Percentiles rank a stretch among this genome's conserved stretches.
Evolutionary conservation across 2,797 vertebrate genomes (phyloP).

Genomic region (Scomberomorus guttatus): DNA sequence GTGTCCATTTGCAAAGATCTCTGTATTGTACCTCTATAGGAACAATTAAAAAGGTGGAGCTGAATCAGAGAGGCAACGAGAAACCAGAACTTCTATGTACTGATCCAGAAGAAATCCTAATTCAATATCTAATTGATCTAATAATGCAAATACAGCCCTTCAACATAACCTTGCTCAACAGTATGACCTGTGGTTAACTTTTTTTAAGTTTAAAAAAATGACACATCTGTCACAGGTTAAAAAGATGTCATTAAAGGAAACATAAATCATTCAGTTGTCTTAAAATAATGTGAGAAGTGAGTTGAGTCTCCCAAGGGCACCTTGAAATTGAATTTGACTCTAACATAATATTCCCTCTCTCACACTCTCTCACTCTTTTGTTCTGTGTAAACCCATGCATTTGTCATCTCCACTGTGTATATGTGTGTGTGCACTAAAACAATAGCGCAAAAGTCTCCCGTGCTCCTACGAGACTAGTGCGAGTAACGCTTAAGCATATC

Average conservation of each 20-base stretch:
- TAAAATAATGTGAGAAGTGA: slow-evolving; percentile 40
- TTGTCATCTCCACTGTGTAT: slow-evolving; percentile 54
- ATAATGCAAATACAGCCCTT: not conserved
- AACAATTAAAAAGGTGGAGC: slow-evolving; percentile 15
- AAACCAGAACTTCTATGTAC: not conserved
- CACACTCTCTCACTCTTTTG: slow-evolving; percentile 34
- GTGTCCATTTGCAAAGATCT: not conserved
- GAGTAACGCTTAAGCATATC: slow-evolving; percentile 63
- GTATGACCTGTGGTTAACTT: accelerated
- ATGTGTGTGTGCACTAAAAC: slow-evolving; percentile 15
- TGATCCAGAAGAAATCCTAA: not conserved
- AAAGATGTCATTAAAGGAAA: slow-evolving; percentile 38
- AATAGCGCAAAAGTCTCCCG: slow-evolving; percentile 45
- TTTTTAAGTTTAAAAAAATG: too few relatives aligned
- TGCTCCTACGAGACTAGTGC: slow-evolving; percentile 46
- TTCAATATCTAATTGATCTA: not conserved
- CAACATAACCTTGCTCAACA: too few relatives aligned
- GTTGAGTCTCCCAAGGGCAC: slow-evolving; percentile 61
- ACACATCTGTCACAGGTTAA: not conserved
- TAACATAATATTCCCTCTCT: slow-evolving; percentile 20
- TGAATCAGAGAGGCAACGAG: slow-evolving; percentile 13
- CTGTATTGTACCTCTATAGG: not conserved
- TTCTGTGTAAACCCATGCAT: slow-evolving; percentile 46
- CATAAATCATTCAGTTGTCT: slow-evolving; percentile 22
- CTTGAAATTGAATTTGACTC: slow-evolving; percentile 65